These are phyloP conservation scores for Campoplex nolae DNA, from an alignment of 2,888 invertebrate genomes.

Conservation along the genomic window DNA sequence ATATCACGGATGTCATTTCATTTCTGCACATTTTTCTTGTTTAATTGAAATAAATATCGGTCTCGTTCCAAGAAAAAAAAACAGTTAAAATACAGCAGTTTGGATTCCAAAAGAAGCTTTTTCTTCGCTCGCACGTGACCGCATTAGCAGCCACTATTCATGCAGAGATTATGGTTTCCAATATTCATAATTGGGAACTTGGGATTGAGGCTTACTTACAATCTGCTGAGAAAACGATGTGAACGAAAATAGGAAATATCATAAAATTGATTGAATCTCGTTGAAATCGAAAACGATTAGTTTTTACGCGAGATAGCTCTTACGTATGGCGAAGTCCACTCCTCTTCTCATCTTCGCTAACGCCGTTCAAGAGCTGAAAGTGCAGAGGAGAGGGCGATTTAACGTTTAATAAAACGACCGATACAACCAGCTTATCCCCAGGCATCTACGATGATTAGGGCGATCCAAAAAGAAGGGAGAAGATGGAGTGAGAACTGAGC, in stretches of 20 bases:
- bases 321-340: conserved; percentile 22
- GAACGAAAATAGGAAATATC: neutral
- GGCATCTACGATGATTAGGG: conserved; percentile 74
- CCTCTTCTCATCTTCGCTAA: conserved; percentile 17
- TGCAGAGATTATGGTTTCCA: neutral
- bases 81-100: neutral
- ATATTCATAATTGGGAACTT: neutral
- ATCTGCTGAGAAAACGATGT: neutral
- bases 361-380: conserved; percentile 1
- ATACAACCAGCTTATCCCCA: conserved; percentile 71
- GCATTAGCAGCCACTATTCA: neutral
- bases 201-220: neutral
- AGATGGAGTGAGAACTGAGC: conserved; percentile 49
- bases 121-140: neutral
- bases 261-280: neutral
- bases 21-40: neutral
- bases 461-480: conserved; percentile 49
- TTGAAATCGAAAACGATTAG: neutral
- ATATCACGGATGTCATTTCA: neutral
- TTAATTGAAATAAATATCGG: neutral
- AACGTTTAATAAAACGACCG: conserved; percentile 74
- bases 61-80: neutral
- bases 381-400: conserved; percentile 48
- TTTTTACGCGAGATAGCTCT: conserved; percentile 9
- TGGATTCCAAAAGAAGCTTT: neutral